phyloP scores from a whole-genome alignment of 2,888 invertebrate species.

The Phymatocera aterrima region DNA sequence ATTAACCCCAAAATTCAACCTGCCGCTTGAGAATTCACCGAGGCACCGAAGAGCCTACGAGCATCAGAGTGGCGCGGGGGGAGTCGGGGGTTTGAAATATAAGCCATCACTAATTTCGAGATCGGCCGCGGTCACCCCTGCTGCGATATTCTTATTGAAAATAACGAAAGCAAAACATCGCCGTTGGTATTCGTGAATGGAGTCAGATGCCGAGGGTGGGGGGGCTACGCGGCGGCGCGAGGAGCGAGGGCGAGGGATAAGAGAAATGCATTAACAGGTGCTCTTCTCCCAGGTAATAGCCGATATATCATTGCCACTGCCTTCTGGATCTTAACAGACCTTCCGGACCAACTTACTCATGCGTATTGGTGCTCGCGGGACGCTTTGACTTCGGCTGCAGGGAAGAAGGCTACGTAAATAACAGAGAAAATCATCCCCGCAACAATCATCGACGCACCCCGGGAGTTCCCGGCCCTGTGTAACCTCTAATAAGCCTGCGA shows the following conservation, averaged over 20 bases:
- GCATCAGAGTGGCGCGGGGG: neutral
- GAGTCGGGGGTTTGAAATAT: slow-evolving; percentile 53
- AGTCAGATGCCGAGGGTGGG: slow-evolving; percentile 52
- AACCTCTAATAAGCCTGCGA: slow-evolving; percentile 25
- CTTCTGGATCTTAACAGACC: slow-evolving; percentile 54
- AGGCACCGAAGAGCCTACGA: slow-evolving; percentile 7
- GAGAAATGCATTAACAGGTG: slow-evolving; percentile 70
- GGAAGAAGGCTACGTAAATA: slow-evolving; percentile 43
- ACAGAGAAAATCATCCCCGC: slow-evolving; percentile 43
- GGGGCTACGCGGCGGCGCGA: slow-evolving; percentile 14
- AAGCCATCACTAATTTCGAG: slow-evolving; percentile 57
- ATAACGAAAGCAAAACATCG: slow-evolving; percentile 62
- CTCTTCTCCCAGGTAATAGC: slow-evolving; percentile 65
- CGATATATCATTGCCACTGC: slow-evolving; percentile 66
- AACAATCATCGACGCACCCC: slow-evolving; percentile 35
- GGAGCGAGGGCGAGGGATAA: slow-evolving; percentile 48
- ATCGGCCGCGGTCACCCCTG: slow-evolving; percentile 55
- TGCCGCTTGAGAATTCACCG: neutral
- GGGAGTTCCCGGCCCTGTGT: slow-evolving; percentile 11
- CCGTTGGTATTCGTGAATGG: slow-evolving; percentile 47
- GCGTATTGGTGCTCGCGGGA: slow-evolving; percentile 49
- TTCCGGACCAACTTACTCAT: slow-evolving; percentile 49
- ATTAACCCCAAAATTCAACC: neutral
- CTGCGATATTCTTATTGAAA: slow-evolving; percentile 64
- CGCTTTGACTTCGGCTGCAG: slow-evolving; percentile 51